These are phyloP conservation scores for Cosmopolites sordidus DNA, from an alignment of 2,888 invertebrate species.

Conservation along the genomic window DNA sequence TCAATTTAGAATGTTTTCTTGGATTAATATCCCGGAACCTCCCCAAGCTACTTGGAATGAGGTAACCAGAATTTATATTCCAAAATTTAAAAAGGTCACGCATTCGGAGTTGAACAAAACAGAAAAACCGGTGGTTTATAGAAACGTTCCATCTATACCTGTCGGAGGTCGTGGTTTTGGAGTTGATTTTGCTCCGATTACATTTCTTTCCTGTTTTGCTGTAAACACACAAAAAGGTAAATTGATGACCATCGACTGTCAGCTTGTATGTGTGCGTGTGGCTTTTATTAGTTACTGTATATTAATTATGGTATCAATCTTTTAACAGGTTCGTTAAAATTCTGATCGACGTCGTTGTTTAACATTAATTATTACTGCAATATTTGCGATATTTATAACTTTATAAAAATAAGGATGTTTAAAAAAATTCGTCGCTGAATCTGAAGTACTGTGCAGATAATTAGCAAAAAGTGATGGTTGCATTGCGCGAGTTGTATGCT, in stretches of 20 bases:
- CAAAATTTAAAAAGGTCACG: slow-evolving; percentile 58
- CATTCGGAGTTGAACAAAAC: slow-evolving; percentile 63
- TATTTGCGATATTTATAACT: too few species aligned
- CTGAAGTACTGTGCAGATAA: too few species aligned
- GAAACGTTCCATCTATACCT: slow-evolving; percentile 49
- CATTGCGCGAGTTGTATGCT: too few species aligned
- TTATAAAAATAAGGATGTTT: too few species aligned
- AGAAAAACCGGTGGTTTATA: slow-evolving; percentile 58
- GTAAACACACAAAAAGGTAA: slow-evolving; percentile 65
- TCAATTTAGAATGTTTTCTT: slow-evolving; percentile 42
- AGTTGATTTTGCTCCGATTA: slow-evolving; percentile 56
- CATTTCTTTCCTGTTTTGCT: slow-evolving; percentile 59
- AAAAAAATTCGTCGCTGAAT: too few species aligned
- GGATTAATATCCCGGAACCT: slow-evolving; percentile 46
- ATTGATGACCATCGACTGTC: background rate
- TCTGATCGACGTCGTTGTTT: too few species aligned
- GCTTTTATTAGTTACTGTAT: background rate
- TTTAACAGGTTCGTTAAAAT: background rate
- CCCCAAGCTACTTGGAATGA: slow-evolving; percentile 54
- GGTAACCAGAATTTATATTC: slow-evolving; percentile 52
- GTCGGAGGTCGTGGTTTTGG: slow-evolving; percentile 50
- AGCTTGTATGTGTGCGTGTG: background rate
- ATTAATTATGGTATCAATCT: background rate
- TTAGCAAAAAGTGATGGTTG: too few species aligned
- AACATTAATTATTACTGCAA: too few species aligned